Base-by-base conservation (phyloP, 2,797 vertebrate genomes). In the Propithecus deckenii region DNA sequence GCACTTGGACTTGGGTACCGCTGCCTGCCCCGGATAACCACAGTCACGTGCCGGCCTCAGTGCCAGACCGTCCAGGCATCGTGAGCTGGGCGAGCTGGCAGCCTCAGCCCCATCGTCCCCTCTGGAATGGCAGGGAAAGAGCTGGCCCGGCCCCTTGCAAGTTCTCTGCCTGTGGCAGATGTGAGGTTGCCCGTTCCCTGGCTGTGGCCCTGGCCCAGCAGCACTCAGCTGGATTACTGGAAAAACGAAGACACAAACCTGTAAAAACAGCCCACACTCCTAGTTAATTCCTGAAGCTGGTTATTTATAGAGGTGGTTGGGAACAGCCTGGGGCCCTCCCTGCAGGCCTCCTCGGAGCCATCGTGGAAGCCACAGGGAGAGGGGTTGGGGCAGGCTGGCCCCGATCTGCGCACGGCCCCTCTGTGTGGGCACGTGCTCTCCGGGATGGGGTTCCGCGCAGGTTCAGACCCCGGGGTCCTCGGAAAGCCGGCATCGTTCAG, bases 381-480 rank as follows among this genome's bases (percentile, higher is more conserved):
- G 30, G 57, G 30, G 61, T 12, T 17, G 48, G 79, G 75, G 57
- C 55, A 23, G 15, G 20, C 18, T 0, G 22, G 35, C 75, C 85
- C 20, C 22, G 0, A 8, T 12, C 9, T 4, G 4, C 32, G 43
- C 48, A 20, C 61, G 32, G 28, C 11, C 7, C 12, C 0, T 1
- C 1, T 55, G 46, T 15, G 76, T 61, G 30, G 0, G 67, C 28
- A 2, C 2, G 0, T 0, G 2, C 1, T n/a, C 9, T 59, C 38
- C 22, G 13, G 57, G 67, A 69, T 0, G 12, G 15, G 25, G 12
- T 10, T 28, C 35, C 0, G 9, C 7, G 25, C 52, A 14, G 50
- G 13, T 43, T 59, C 35, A 69, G 61, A 30, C 9, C 84, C 35
- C 55, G 8, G 71, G 1, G 46, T 14, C 35, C 67, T 63, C 0